Percentiles rank a stretch among this genome's conserved stretches.
These are phyloP conservation scores for Heteropelma amictum DNA, from an alignment of 2,888 invertebrate species.

Conservation along the genomic window DNA sequence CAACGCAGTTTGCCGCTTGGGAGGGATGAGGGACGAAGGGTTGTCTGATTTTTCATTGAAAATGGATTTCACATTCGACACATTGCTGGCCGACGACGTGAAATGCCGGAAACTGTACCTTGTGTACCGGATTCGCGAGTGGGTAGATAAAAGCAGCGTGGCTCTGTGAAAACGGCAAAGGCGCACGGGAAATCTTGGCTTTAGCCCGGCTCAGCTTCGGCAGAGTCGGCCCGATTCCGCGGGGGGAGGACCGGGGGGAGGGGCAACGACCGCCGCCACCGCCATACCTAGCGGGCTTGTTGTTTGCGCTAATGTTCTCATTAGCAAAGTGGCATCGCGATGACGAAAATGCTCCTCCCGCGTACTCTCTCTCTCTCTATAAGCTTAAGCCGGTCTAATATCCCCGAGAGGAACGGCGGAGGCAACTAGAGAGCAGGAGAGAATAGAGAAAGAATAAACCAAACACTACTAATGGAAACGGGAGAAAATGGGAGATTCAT, in stretches of 20 bases:
- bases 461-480: too few species aligned
- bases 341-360: conserved; percentile 61
- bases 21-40: background rate
- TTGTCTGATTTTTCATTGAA: background rate
- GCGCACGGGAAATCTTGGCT: background rate
- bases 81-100: too few species aligned
- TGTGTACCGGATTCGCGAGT: background rate
- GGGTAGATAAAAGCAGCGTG: conserved; percentile 2
- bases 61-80: background rate
- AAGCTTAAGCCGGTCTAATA: background rate
- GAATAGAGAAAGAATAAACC: too few species aligned
- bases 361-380: background rate
- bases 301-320: conserved; percentile 77
- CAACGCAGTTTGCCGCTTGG: conserved; percentile 25
- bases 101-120: too few species aligned
- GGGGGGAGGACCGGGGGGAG: conserved; percentile 4
- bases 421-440: too few species aligned
- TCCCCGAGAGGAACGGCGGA: too few species aligned
- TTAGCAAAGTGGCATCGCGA: conserved; percentile 75
- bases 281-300: conserved; percentile 71
- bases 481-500: too few species aligned
- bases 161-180: conserved; percentile 40
- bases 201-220: background rate
- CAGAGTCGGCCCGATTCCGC: background rate
- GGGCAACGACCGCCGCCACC: too few species aligned